Evolutionary conservation across 2,113 vertebrate genomes (phyloP).

Genomic region (Gnathochromis pfefferi): DNA sequence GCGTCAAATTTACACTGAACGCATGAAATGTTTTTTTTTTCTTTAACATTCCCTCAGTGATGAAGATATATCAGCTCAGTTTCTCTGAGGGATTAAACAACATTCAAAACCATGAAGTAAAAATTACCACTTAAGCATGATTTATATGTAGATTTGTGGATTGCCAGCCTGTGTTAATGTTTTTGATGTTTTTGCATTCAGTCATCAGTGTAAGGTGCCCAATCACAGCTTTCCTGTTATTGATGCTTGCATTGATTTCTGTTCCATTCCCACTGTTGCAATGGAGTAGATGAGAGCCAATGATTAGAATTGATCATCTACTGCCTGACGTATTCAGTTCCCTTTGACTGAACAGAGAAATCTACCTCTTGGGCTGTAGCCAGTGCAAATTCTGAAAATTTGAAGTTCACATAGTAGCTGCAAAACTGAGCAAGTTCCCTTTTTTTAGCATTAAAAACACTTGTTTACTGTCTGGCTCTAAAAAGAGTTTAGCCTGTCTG

Average conservation of each 20-base stretch:
- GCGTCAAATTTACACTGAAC: background rate
- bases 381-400: background rate
- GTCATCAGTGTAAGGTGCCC: background rate
- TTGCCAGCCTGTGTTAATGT: background rate
- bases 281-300: background rate
- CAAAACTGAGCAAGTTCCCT: background rate
- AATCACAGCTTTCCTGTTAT: background rate
- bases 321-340: background rate
- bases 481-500: background rate
- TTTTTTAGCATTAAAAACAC: background rate
- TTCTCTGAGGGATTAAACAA: background rate
- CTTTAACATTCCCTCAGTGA: background rate
- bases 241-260: background rate
- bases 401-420: background rate
- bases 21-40: background rate
- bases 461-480: background rate
- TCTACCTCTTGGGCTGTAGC: background rate
- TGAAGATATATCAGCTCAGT: background rate
- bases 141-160: background rate
- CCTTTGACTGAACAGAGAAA: background rate
- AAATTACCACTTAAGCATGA: background rate
- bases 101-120: background rate
- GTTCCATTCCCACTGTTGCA: background rate
- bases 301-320: background rate
- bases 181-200: background rate